Percentiles rank a stretch among this genome's conserved stretches.
phyloP scores from a whole-genome alignment of 30 jellyfish, hydroid and myxozoan genomes.

The Aurelia sp. region DNA sequence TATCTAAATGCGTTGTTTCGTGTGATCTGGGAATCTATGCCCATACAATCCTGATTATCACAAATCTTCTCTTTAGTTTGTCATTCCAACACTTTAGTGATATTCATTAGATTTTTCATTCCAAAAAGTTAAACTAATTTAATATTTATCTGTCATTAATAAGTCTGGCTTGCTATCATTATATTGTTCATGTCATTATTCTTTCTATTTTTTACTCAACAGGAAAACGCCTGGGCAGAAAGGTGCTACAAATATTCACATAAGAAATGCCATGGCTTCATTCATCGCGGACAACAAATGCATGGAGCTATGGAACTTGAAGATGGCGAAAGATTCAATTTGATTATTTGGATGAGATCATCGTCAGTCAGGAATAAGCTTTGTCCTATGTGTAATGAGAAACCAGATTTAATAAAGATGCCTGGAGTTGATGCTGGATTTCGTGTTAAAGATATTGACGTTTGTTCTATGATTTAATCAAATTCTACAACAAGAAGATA shows the following conservation, averaged over 20 bases:
- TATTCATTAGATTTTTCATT: too few relatives aligned
- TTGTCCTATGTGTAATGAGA: constrained; percentile 91
- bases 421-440: constrained; percentile 92
- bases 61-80: too few relatives aligned
- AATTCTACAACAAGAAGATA: too few relatives aligned
- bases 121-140: too few relatives aligned
- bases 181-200: too few relatives aligned
- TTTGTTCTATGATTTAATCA: constrained; percentile 32
- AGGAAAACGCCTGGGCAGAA: constrained; percentile 58
- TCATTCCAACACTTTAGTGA: too few relatives aligned
- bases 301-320: constrained; percentile 96
- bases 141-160: too few relatives aligned
- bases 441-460: constrained; percentile 46
- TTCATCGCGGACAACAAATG: constrained; percentile 93
- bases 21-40: too few relatives aligned
- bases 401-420: constrained; percentile 71
- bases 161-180: too few relatives aligned
- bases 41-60: too few relatives aligned
- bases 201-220: not conserved
- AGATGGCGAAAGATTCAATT: constrained; percentile 81
- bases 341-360: constrained; percentile 93
- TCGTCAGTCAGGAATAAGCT: constrained; percentile 73
- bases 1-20: too few relatives aligned
- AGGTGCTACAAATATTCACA: constrained; percentile 55
- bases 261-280: constrained; percentile 55